Conservation (phyloP, 2,888 invertebrate genomes). For the Aphidoletes aphidimyza region DNA sequence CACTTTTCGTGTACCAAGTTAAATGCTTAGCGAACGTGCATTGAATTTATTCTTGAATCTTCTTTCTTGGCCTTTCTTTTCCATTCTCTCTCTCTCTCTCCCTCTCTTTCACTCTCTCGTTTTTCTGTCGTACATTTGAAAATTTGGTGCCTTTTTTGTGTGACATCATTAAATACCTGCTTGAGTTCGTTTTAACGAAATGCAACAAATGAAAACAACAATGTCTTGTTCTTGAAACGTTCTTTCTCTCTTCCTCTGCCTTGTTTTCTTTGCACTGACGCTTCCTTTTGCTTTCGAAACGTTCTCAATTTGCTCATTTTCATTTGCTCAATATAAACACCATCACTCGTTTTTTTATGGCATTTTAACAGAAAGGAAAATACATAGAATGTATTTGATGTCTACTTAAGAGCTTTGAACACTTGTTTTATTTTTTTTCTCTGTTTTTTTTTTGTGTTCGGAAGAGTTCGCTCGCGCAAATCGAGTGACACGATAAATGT, state of each 20-base stretch:
- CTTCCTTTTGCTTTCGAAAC: not conserved
- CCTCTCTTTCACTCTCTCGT: not conserved
- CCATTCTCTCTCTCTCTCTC: not conserved
- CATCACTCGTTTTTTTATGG: not conserved
- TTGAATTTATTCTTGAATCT: slow-evolving; percentile 30
- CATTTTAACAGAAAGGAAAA: not conserved
- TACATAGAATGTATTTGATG: slow-evolving; percentile 25
- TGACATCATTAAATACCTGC: slow-evolving; percentile 49
- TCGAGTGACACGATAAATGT: slow-evolving; percentile 25
- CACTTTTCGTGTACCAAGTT: not conserved
- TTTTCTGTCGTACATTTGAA: not conserved
- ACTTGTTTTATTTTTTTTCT: not conserved
- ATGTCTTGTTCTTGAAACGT: no score
- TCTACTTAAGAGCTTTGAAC: slow-evolving; percentile 42
- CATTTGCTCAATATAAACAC: not conserved
- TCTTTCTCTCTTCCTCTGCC: not conserved
- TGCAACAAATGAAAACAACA: slow-evolving; percentile 44
- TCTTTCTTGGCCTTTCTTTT: not conserved
- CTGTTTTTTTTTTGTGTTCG: not conserved
- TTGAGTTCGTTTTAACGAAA: not conserved
- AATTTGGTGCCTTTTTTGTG: not conserved
- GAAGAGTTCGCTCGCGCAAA: not conserved
- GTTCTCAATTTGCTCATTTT: slow-evolving; percentile 40
- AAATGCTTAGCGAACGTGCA: slow-evolving; percentile 7
- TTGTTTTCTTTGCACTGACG: not conserved